These are phyloP conservation scores for Ctenodactylus gundi DNA, from an alignment of 2,113 vertebrate genomes.

Conservation along the genomic window DNA sequence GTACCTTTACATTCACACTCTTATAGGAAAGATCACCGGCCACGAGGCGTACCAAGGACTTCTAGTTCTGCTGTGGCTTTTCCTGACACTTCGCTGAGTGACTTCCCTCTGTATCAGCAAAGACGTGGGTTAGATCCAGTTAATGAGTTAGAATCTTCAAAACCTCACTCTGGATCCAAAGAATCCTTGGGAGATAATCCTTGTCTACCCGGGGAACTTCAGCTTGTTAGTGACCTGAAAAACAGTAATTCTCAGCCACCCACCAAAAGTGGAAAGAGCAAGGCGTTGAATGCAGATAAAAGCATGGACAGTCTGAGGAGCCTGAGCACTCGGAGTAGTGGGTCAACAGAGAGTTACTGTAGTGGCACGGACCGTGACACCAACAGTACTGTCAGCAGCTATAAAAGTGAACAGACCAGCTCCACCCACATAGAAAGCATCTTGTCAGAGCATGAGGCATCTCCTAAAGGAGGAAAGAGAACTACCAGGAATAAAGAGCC, in stretches of 20 bases:
- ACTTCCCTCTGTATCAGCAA: conserved; percentile 94
- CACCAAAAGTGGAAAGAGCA: conserved; percentile 83
- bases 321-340: conserved; percentile 95
- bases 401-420: conserved; percentile 96
- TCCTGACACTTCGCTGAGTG: conserved; percentile 93
- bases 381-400: conserved; percentile 97
- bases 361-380: conserved; percentile 97
- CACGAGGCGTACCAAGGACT: conserved; percentile 96
- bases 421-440: conserved; percentile 97
- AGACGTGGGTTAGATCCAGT: conserved; percentile 96
- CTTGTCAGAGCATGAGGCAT: conserved; percentile 88
- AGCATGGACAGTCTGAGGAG: conserved; percentile 96
- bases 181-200: conserved; percentile 86
- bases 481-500: conserved; percentile 74
- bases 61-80: conserved; percentile 98
- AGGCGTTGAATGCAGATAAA: conserved; percentile 89
- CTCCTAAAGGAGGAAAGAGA: conserved; percentile 87
- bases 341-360: conserved; percentile 97
- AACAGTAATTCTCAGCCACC: conserved; percentile 84
- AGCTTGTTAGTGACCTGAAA: conserved; percentile 85
- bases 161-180: conserved; percentile 87
- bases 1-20: conserved; percentile 92
- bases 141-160: conserved; percentile 93
- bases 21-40: conserved; percentile 94
- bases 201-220: conserved; percentile 86